phyloP scores from a whole-genome alignment of 2,797 vertebrate species.

The Liasis olivaceus region DNA sequence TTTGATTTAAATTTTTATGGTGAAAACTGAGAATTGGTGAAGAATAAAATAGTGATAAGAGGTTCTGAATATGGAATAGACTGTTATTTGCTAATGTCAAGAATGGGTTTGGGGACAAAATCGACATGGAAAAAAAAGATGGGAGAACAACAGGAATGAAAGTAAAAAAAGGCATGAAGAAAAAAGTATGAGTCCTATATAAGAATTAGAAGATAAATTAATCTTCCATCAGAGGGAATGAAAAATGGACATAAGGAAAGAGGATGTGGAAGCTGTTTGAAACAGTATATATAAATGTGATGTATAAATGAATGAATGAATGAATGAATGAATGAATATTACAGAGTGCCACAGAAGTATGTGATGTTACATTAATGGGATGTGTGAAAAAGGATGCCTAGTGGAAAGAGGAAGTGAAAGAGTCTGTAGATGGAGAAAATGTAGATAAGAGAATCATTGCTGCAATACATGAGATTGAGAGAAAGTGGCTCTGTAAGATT shows the following conservation, averaged over 20 bases:
- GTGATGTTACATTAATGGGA: background rate
- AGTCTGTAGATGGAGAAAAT: background rate
- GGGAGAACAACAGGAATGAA: background rate
- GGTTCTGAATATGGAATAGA: background rate
- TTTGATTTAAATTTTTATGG: background rate
- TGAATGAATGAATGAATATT: too few relatives aligned
- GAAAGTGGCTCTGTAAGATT: background rate
- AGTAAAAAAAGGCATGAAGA: background rate
- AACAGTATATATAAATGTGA: background rate
- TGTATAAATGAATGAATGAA: too few relatives aligned
- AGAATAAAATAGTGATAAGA: background rate
- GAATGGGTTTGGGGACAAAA: background rate
- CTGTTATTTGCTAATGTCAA: background rate
- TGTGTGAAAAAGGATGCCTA: background rate
- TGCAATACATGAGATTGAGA: background rate
- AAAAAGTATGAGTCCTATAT: background rate
- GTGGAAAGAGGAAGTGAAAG: background rate
- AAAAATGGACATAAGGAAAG: background rate
- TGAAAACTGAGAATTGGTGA: background rate
- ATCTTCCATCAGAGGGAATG: background rate
- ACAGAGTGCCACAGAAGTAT: background rate
- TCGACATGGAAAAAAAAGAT: background rate
- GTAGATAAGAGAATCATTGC: background rate
- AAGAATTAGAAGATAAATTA: background rate
- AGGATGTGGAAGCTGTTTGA: background rate